Evolutionary conservation across 2,888 invertebrate species (phyloP).

Genomic region (Electrophaes corylata): DNA sequence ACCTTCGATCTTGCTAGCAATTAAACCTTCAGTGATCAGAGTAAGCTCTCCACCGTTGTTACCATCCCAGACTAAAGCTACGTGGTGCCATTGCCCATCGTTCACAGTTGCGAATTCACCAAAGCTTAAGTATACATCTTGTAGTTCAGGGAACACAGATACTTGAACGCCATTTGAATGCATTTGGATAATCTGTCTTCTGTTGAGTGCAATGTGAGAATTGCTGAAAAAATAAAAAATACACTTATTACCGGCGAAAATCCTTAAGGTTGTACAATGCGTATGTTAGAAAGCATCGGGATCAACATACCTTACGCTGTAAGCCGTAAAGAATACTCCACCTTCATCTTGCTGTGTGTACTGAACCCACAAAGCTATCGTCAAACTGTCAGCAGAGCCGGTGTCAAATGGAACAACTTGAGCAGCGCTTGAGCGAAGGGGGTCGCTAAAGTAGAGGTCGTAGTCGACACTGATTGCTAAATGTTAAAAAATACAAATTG

Average conservation of each 20-base stretch:
- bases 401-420: conserved; percentile 96
- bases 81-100: conserved; percentile 98
- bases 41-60: conserved; percentile 93
- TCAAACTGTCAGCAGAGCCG: conserved; percentile 90
- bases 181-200: conserved; percentile 94
- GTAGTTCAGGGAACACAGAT: conserved; percentile 93
- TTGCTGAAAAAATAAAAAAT: conserved; percentile 81
- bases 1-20: conserved; percentile 95
- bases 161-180: conserved; percentile 97
- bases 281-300: neutral
- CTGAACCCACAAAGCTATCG: conserved; percentile 98
- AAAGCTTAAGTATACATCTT: conserved; percentile 95
- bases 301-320: conserved; percentile 89
- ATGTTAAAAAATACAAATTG: conserved; percentile 41
- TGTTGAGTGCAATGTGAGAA: conserved; percentile 89
- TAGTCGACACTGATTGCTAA: conserved; percentile 98
- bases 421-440: conserved; percentile 94
- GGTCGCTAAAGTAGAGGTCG: conserved; percentile 97
- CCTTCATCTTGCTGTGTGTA: conserved; percentile 96
- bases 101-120: conserved; percentile 96
- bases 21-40: conserved; percentile 97
- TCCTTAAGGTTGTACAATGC: neutral
- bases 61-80: conserved; percentile 97
- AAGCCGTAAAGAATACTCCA: conserved; percentile 96
- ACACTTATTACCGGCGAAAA: neutral